Evolutionary conservation across 30 jellyfish, hydroid and myxozoan genomes (phyloP), one percentile per base, ranked within the genome.

Genomic region (Cassiopea xamachana): DNA sequence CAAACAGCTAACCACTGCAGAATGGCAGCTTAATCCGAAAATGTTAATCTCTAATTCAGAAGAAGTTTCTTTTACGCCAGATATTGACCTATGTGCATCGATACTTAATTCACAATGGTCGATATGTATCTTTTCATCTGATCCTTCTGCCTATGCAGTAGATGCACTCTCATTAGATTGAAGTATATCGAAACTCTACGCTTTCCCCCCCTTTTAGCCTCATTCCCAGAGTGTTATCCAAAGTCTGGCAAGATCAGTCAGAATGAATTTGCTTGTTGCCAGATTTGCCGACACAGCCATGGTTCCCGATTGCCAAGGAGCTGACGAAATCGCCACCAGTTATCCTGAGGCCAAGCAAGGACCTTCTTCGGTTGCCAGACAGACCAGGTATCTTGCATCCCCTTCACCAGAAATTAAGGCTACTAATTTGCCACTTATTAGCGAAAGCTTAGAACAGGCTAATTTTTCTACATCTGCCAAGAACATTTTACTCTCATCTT

Each of bases 131-230:
- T 5, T 87, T n/a, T 68, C 15, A 46, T 13, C 90, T 18, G 94
- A 87, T 50, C 94, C 94, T 46, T 80, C 45, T 48, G 90, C 94
- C 60, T 48, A 18, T 48, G 89, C 82, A 27, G 48, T 75, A 15
- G 86, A 88, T 88, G 91, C 91, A 69, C 78, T 88, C 45, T 58
- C 95, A 39, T n/a, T 88, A 4, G 75, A 62, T 60, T 87, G 94
- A 91, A 75, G 67, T 59, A n/a, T 8, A 69, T n/a, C 60, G 6
- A 46, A 46, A 39, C 75, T 87, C 73, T 87, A 77, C 75, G 91
- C 91, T 69, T 75, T 87, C 75, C 59, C 94, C 94, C 5, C 94
- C 94, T 2, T 87, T 87, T 69, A 69, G 78, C 14, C 14, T 69
- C 4, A 14, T 69, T 2, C 45, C 45, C n/a, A n/a, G n/a, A 69